phyloP scores from a whole-genome alignment of 2,113 vertebrate genomes.

The Delphinapterus leucas region DNA sequence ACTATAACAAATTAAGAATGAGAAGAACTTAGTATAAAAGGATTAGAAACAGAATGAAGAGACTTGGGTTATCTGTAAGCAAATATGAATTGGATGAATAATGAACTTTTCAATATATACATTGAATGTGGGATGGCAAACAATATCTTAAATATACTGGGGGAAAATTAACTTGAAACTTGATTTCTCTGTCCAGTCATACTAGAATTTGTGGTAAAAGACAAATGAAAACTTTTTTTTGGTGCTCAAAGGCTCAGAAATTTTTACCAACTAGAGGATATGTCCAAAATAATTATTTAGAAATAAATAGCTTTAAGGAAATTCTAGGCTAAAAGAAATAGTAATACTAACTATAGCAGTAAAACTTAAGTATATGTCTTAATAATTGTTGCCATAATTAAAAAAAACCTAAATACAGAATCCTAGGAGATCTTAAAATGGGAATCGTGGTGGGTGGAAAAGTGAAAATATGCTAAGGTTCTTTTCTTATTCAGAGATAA shows the following conservation, averaged over 20 bases:
- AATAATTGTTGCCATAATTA: not conserved
- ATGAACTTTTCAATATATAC: not conserved
- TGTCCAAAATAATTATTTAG: not conserved
- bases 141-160: not conserved
- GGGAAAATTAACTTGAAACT: not conserved
- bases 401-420: not conserved
- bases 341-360: not conserved
- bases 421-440: not conserved
- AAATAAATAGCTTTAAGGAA: not conserved
- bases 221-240: not conserved
- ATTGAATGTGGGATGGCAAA: not conserved
- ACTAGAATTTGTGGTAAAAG: not conserved
- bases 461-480: not conserved
- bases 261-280: not conserved
- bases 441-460: not conserved
- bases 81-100: not conserved
- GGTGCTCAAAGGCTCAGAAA: not conserved
- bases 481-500: not conserved
- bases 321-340: not conserved
- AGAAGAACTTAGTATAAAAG: not conserved
- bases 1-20: not conserved
- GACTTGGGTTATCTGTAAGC: not conserved
- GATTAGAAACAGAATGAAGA: not conserved
- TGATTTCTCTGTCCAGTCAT: not conserved
- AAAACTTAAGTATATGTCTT: not conserved